Evolutionary conservation across 1,140 invertebrate genomes (phyloP).

Genomic region (Scaptodrosophila lebanonensis): DNA sequence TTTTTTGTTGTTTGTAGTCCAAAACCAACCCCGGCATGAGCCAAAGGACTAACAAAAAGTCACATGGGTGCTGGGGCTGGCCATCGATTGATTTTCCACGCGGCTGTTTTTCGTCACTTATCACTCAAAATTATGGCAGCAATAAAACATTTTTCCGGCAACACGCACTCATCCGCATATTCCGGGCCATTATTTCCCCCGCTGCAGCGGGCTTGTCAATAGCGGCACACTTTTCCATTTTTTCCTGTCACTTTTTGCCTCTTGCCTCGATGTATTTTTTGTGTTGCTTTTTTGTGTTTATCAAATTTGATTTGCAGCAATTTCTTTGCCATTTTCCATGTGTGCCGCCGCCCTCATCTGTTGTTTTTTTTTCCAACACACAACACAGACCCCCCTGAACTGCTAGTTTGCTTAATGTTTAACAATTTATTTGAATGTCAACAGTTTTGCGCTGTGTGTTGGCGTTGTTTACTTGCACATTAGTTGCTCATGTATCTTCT

Average conservation of each 20-base stretch:
- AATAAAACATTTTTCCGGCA: constrained; percentile 71
- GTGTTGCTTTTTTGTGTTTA: constrained; percentile 55
- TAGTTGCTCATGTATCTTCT: constrained; percentile 7
- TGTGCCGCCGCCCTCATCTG: constrained; percentile 39
- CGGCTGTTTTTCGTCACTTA: constrained; percentile 71
- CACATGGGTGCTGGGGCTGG: not conserved
- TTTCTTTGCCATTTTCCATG: constrained; percentile 70
- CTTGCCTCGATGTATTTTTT: constrained; percentile 34
- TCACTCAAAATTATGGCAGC: constrained; percentile 75
- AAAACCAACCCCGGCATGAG: too few relatives aligned
- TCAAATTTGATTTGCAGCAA: constrained; percentile 73
- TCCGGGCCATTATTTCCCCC: constrained; percentile 20
- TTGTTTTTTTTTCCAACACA: constrained; percentile 26
- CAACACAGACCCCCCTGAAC: constrained; percentile 23
- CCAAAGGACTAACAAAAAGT: too few relatives aligned
- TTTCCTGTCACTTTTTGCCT: constrained; percentile 68
- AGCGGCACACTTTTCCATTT: constrained; percentile 70
- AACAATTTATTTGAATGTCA: constrained; percentile 73
- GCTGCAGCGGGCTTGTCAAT: constrained; percentile 34
- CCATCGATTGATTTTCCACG: constrained; percentile 62
- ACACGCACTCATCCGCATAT: constrained; percentile 16
- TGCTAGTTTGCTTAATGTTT: constrained; percentile 64
- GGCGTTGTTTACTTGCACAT: constrained; percentile 17
- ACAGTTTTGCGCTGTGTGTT: constrained; percentile 39
- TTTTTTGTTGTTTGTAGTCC: constrained; percentile 27